Evolutionary conservation across 2,888 invertebrate genomes (phyloP).

Genomic region (Tyria jacobaeae): DNA sequence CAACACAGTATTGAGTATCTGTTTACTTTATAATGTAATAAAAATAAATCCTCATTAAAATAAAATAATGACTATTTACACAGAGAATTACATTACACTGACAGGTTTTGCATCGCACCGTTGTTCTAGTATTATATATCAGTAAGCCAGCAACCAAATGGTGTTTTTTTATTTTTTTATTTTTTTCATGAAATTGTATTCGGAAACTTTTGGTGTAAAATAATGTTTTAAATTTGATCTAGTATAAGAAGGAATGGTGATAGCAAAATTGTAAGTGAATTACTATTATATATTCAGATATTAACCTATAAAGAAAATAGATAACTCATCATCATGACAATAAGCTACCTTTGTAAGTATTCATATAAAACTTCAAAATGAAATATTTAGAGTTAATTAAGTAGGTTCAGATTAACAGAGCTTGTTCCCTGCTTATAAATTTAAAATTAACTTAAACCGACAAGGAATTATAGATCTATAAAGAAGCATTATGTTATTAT

Average conservation of each 20-base stretch:
- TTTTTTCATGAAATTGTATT: constrained; percentile 24
- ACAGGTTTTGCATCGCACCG: constrained; percentile 9
- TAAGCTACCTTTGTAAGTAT: too few species aligned
- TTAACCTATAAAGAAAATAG: too few species aligned
- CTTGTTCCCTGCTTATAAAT: neutral
- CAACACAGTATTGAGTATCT: constrained; percentile 11
- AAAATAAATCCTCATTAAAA: constrained; percentile 15
- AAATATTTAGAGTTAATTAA: neutral
- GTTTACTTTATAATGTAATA: neutral
- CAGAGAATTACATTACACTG: constrained; percentile 11
- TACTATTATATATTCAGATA: too few species aligned
- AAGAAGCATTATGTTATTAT: neutral
- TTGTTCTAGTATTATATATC: constrained; percentile 24
- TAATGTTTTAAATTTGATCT: constrained; percentile 7
- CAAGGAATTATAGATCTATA: neutral
- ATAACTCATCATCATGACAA: too few species aligned
- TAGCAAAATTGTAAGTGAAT: too few species aligned
- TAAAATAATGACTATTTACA: constrained; percentile 21
- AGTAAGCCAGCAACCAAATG: constrained; percentile 26
- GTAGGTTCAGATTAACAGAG: neutral
- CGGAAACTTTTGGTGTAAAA: constrained; percentile 32
- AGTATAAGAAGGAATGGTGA: too few species aligned
- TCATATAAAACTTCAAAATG: too few species aligned
- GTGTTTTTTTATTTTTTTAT: constrained; percentile 26
- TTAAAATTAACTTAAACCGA: neutral